Conservation (phyloP, 2,797 vertebrate species). For the Tenualosa ilisha region DNA sequence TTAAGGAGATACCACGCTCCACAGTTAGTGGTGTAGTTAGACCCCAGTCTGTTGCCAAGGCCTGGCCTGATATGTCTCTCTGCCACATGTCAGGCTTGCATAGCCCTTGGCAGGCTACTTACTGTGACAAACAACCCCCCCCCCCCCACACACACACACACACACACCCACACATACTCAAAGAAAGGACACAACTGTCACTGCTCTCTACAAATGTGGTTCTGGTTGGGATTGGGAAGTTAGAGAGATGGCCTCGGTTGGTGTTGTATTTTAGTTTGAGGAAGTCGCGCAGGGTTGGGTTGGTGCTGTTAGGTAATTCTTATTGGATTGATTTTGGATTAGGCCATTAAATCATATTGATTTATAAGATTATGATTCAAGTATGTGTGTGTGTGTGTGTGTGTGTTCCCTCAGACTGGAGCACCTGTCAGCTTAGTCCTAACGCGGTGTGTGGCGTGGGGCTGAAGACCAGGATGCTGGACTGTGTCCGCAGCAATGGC, state of each 20-base stretch:
- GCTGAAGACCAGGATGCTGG: conserved; percentile 94
- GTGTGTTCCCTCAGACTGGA: conserved; percentile 85
- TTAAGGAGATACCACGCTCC: neutral
- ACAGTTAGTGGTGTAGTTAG: neutral
- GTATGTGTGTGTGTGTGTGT: conserved; percentile 43
- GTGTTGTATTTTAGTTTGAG: neutral
- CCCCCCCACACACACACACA: neutral
- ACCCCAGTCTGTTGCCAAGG: too few species aligned
- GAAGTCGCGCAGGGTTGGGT: too few species aligned
- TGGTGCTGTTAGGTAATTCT: too few species aligned
- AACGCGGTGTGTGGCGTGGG: conserved; percentile 91
- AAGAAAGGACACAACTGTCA: conserved; percentile 16
- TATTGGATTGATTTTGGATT: neutral
- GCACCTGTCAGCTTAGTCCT: conserved; percentile 94
- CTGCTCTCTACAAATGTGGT: neutral
- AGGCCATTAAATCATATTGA: neutral
- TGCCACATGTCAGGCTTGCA: neutral
- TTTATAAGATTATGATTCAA: neutral
- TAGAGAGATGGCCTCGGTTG: neutral
- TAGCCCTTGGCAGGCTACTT: neutral
- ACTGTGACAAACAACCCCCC: neutral
- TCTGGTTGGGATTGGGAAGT: neutral
- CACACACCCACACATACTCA: conserved; percentile 22
- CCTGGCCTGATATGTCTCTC: neutral
- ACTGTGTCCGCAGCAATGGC: conserved; percentile 95